These are phyloP conservation scores for Lethrus apterus DNA, from an alignment of 1,140 invertebrate genomes.

Conservation along the genomic window DNA sequence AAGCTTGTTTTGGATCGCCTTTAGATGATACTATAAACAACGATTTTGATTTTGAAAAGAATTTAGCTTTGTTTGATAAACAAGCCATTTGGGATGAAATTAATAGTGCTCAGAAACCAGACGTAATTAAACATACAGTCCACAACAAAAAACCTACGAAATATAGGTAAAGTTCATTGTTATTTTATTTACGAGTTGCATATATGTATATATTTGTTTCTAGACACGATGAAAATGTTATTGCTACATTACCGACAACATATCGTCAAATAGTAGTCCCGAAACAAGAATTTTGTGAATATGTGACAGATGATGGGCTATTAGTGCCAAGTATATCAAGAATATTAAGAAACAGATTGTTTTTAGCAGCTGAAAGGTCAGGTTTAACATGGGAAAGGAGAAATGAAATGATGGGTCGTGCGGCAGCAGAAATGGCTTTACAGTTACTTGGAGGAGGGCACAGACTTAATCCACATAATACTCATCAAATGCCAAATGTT, in stretches of 20 bases:
- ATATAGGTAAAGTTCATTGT: slow-evolving; percentile 27
- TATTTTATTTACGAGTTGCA: background rate
- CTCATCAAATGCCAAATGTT: slow-evolving; percentile 72
- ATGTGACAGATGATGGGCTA: slow-evolving; percentile 73
- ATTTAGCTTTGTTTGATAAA: slow-evolving; percentile 86
- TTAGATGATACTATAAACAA: slow-evolving; percentile 47
- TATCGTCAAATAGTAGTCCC: slow-evolving; percentile 68
- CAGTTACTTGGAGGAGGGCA: slow-evolving; percentile 69
- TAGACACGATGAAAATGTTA: slow-evolving; percentile 79
- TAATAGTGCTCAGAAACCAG: slow-evolving; percentile 61
- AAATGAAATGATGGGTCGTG: slow-evolving; percentile 67
- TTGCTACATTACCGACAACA: slow-evolving; percentile 56
- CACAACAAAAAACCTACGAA: slow-evolving; percentile 28
- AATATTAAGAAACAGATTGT: slow-evolving; percentile 57
- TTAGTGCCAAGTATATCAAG: slow-evolving; percentile 68
- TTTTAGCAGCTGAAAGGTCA: slow-evolving; percentile 55
- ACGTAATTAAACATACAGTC: slow-evolving; percentile 47
- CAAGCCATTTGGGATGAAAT: slow-evolving; percentile 69
- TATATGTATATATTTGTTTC: slow-evolving; percentile 16
- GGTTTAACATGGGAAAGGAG: slow-evolving; percentile 62
- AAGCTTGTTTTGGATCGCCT: slow-evolving; percentile 49
- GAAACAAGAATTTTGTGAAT: slow-evolving; percentile 54
- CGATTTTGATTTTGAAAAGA: slow-evolving; percentile 92
- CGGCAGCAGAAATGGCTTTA: slow-evolving; percentile 69
- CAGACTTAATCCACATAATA: slow-evolving; percentile 68